Evolutionary conservation across 2,888 invertebrate genomes (phyloP), one percentile per base, ranked within the genome.

Genomic region (Polydrusus tereticollis): DNA sequence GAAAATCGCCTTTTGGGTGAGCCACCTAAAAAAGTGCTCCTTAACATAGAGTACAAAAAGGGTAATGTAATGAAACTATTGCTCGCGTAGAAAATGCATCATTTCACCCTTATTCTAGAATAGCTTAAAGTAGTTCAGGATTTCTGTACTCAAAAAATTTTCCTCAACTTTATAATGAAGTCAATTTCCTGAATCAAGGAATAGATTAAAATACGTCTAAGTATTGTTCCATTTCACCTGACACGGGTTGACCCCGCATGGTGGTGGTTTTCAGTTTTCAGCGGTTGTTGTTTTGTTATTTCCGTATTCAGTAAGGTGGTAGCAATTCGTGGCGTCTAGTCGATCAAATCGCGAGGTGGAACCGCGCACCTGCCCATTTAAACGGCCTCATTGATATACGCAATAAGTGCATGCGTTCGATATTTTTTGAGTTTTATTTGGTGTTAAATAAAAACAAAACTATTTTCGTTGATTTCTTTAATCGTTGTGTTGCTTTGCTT

Each of bases 161-260:
- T 12, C 12, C n/a, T n/a, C 4, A 36, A 20, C 20, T 45, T 43
- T 45, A 18, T 3, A 45, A 45, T 21, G 12, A 26, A 26, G 21
- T 14, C 16, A 55, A 55, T 55, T 55, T 29, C 29, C 52, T 55
- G 52, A 55, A 55, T 55, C 29, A 14, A 55, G 16, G n/a, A 59
- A 41, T 59, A 21, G 38, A 59, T 59, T 59, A n/a, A n/a, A n/a
- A n/a, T 59, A 23, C 41, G 21, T 23, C 43, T 4, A 36, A 12
- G 18, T 50, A 36, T 29, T 26, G 65, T 67, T 72, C 52, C 72
- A 58, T 63, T 68, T 63, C 72, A 72, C 72, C 72, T 72, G 72
- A 68, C 72, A 72, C 65, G 26, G 69, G 68, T 68, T 68, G 68
- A 68, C 68, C 73, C 73, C 73, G 64, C 45, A 73, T 73, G 73